Base-by-base conservation (phyloP, 2,797 vertebrate genomes). In the Vireo griseus region DNA sequence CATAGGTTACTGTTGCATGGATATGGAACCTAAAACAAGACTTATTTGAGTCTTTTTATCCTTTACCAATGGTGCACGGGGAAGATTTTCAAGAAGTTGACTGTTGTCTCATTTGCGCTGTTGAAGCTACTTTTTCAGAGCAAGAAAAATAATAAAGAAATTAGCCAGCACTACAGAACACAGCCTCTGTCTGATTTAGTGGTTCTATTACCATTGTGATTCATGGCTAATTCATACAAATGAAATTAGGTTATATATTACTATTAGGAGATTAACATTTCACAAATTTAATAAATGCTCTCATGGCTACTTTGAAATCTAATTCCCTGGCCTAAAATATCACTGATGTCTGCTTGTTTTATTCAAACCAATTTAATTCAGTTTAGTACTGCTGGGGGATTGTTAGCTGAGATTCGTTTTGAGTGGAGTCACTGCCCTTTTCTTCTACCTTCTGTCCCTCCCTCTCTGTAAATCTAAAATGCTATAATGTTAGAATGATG, bases 211-310 rank as follows among this genome's bases (percentile, higher is more conserved):
- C 84, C 6, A 11, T 61, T 77, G 58, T 96, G 92, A 96, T 95
- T 96, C 82, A 95, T 86, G 75, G 76, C 37, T 89, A 96, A 74
- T 93, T 75, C 69, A 89, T 89, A 66, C 73, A 81, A 96, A 94
- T 55, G 45, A 90, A 89, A 90, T 94, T 65, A 54, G 59, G 52
- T 94, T 97, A 92, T 94, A 84, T 91, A 67, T 91, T 95, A 50
- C 58, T 91, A 76, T 96, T 96, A 95, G 80, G 69, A 84, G 68
- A 94, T 94, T 94, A 96, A 88, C 72, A 87, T 97, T 95, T 96
- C 66, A 91, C 95, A 63, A 84, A 88, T 93, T 95, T 96, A 95
- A 94, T 94, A 94, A 88, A 92, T 90, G 75, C 55, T 89, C 51
- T 91, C 62, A 83, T 90, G 91, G 91, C 54, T 97, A 80, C 76